Base-by-base conservation (phyloP, 2,888 invertebrate species). In the Melanotus villosus region DNA sequence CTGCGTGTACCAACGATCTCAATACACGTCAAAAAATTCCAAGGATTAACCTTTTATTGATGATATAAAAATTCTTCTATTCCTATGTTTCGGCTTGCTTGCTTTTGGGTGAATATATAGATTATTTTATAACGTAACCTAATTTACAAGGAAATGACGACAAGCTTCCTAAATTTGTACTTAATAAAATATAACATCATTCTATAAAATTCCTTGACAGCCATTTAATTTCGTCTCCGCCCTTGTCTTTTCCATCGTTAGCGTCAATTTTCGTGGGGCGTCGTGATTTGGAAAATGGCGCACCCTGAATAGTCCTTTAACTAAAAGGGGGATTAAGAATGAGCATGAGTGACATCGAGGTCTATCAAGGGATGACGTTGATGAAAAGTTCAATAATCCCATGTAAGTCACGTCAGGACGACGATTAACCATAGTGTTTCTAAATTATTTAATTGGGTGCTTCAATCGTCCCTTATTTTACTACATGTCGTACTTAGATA, bases 391-490 rank as follows among this genome's bases (percentile, higher is more conserved):
- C 21, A 34, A 43, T 65, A 65, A 57, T 47, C 36, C 34, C 47
- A 12, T 12, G 21, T 32, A 41, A 56, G 56, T 43, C 56, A 43
- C 41, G 56, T 34, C 43, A 41, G 38, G 41, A 45, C 26, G 41
- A 34, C 56, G 54, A 56, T 54, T 64, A 54, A 56, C 45, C 43
- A 32, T 38, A 18, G 26, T 56, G 34, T 32, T 30, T 41, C 16
- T 56, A 56, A 65, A 65, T 65, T 45, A 65, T 56, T 45, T 65
- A 65, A 65, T 21, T 23, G 16, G 23, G 12, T n/a, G 14, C 14
- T 57, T 21, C 21, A 57, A 38, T 36, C 36, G n/a, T n/a, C n/a
- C n/a, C n/a, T n/a, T n/a, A n/a, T n/a, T n/a, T n/a, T n/a, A n/a
- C n/a, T n/a, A n/a, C n/a, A n/a, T n/a, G n/a, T n/a, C n/a, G n/a